Evolutionary conservation across 2,113 vertebrate genomes (phyloP).

Genomic region (Syngnathus floridae): DNA sequence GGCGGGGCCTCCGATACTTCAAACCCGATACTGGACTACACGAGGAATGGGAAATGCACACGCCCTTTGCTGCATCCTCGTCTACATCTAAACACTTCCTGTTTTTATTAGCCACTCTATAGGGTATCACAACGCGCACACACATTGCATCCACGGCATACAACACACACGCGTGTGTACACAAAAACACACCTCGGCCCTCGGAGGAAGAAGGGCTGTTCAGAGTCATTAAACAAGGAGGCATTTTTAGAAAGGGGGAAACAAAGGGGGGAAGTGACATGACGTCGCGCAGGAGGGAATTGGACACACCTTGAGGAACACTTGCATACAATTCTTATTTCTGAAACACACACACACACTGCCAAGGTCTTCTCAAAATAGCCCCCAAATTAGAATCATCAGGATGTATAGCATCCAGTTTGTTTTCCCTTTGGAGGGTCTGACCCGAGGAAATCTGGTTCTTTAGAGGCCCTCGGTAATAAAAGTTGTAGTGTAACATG

Average conservation of each 20-base stretch:
- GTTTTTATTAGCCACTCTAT: slow-evolving; percentile 64
- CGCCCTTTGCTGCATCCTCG: slow-evolving; percentile 61
- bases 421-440: slow-evolving; percentile 13
- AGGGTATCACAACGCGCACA: slow-evolving; percentile 48
- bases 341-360: slow-evolving; percentile 37
- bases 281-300: slow-evolving; percentile 68
- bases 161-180: slow-evolving; percentile 8
- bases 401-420: slow-evolving; percentile 46
- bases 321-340: slow-evolving; percentile 39
- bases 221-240: slow-evolving; percentile 80
- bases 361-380: slow-evolving; percentile 54
- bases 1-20: slow-evolving; percentile 30
- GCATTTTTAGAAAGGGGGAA: slow-evolving; percentile 80
- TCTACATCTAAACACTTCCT: slow-evolving; percentile 71
- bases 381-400: slow-evolving; percentile 36
- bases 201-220: slow-evolving; percentile 72
- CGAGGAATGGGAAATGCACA: slow-evolving; percentile 47
- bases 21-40: slow-evolving; percentile 52
- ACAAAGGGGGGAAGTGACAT: slow-evolving; percentile 86
- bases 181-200: slow-evolving; percentile 31
- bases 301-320: slow-evolving; percentile 66
- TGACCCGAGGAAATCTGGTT: slow-evolving; percentile 8
- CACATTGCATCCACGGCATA: too few species aligned
- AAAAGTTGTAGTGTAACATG: slow-evolving; percentile 18
- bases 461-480: slow-evolving; percentile 27